Percentiles rank a stretch among this genome's conserved stretches.
These are phyloP conservation scores for Knipowitschia caucasica DNA, from an alignment of 2,797 vertebrate genomes.

Conservation along the genomic window DNA sequence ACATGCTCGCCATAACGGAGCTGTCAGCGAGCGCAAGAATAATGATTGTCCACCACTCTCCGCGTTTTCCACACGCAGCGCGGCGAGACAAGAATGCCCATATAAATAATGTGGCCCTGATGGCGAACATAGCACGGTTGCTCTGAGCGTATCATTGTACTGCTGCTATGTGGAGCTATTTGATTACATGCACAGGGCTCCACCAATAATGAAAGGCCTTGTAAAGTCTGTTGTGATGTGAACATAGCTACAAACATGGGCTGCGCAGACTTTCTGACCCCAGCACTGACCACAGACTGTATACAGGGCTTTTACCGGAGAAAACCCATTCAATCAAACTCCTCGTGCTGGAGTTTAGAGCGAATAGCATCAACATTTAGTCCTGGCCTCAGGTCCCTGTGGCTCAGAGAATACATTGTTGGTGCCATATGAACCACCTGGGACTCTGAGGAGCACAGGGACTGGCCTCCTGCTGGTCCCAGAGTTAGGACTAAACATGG, in stretches of 20 bases:
- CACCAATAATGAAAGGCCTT: background rate
- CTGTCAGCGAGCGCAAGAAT: constrained; percentile 68
- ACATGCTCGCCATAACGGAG: constrained; percentile 69
- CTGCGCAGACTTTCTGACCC: background rate
- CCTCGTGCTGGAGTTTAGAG: too few relatives aligned
- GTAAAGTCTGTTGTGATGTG: background rate
- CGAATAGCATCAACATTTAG: too few relatives aligned
- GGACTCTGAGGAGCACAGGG: too few relatives aligned
- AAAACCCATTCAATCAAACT: too few relatives aligned
- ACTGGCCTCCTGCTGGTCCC: too few relatives aligned
- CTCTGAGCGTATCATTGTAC: constrained; percentile 25
- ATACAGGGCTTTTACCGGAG: too few relatives aligned
- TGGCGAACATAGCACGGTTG: constrained; percentile 31
- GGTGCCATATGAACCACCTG: too few relatives aligned
- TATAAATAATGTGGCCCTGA: constrained; percentile 52
- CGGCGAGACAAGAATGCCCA: constrained; percentile 24
- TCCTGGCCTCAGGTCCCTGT: too few relatives aligned
- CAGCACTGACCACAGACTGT: too few relatives aligned
- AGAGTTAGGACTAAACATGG: too few relatives aligned
- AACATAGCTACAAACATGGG: background rate
- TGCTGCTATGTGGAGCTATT: constrained; percentile 2
- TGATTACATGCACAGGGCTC: background rate
- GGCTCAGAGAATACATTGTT: too few relatives aligned
- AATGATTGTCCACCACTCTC: constrained; percentile 66
- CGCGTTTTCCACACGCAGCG: constrained; percentile 48